These are phyloP conservation scores for Drosophila equinoxialis DNA, from an alignment of 1,140 invertebrate genomes.

Conservation along the genomic window DNA sequence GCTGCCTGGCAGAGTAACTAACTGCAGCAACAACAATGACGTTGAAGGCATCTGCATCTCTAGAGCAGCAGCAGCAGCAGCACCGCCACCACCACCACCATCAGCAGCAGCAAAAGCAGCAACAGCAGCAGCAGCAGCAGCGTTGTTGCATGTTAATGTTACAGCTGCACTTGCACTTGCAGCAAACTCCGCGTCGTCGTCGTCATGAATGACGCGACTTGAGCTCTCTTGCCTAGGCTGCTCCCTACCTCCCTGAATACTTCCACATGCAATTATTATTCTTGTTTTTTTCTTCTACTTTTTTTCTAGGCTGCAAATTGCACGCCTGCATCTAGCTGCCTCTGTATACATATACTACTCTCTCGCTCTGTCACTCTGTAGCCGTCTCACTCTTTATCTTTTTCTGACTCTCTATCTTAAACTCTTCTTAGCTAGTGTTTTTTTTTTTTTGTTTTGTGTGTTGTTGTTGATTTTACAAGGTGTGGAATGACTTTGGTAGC, in stretches of 20 bases:
- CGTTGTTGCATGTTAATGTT: conserved; percentile 77
- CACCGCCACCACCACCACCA: background rate
- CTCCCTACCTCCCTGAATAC: conserved; percentile 23
- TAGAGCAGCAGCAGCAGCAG: conserved; percentile 34
- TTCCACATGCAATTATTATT: conserved; percentile 74
- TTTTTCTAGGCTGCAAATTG: conserved; percentile 77
- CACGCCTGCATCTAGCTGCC: conserved; percentile 41
- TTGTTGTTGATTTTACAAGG: conserved; percentile 77
- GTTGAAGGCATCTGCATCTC: conserved; percentile 77
- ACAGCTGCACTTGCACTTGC: conserved; percentile 80
- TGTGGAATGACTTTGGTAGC: conserved; percentile 80
- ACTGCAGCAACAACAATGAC: conserved; percentile 59
- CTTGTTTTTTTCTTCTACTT: conserved; percentile 49
- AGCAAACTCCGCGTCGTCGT: conserved; percentile 60
- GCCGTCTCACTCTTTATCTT: conserved; percentile 20
- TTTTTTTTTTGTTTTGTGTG: too few relatives aligned
- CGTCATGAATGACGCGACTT: conserved; percentile 75
- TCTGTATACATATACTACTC: conserved; percentile 32
- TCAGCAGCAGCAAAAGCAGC: background rate
- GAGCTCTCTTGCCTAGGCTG: conserved; percentile 42
- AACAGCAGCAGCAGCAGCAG: conserved; percentile 17
- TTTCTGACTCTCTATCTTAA: conserved; percentile 33
- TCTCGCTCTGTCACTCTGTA: conserved; percentile 25
- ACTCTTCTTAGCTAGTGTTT: conserved; percentile 58
- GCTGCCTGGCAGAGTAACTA: conserved; percentile 53